phyloP scores from a whole-genome alignment of 2,797 vertebrate genomes.

The Gymnothorax reevesii region DNA sequence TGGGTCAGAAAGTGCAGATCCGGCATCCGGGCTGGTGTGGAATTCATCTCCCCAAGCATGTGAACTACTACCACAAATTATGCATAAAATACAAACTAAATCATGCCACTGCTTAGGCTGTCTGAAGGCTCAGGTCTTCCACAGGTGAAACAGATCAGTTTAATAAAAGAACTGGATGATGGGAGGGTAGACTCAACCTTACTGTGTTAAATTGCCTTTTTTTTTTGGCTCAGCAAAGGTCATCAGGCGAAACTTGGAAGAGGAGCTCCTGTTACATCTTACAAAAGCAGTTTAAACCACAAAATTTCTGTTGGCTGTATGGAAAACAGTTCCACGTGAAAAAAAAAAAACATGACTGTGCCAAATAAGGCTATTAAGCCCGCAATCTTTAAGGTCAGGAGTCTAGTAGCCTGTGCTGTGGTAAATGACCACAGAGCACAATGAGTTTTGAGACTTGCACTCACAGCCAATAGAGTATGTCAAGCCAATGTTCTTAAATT shows the following conservation, averaged over 20 bases:
- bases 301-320: not conserved
- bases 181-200: not conserved
- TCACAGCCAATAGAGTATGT: too few species aligned
- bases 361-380: not conserved
- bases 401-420: not conserved
- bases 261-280: not conserved
- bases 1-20: not conserved
- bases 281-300: not conserved
- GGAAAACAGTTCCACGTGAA: not conserved
- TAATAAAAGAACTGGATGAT: not conserved
- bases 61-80: not conserved
- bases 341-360: not conserved
- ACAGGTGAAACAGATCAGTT: not conserved
- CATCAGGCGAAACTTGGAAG: not conserved
- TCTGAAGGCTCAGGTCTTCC: too few species aligned
- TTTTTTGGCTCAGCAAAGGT: not conserved
- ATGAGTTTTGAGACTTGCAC: not conserved
- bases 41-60: not conserved
- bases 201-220: not conserved
- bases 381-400: not conserved
- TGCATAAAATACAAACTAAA: not conserved
- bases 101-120: not conserved
- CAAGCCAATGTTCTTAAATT: too few species aligned
- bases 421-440: not conserved
- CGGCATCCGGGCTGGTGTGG: not conserved